phyloP scores from a whole-genome alignment of 2,113 vertebrate species.

The Trichechus manatus region DNA sequence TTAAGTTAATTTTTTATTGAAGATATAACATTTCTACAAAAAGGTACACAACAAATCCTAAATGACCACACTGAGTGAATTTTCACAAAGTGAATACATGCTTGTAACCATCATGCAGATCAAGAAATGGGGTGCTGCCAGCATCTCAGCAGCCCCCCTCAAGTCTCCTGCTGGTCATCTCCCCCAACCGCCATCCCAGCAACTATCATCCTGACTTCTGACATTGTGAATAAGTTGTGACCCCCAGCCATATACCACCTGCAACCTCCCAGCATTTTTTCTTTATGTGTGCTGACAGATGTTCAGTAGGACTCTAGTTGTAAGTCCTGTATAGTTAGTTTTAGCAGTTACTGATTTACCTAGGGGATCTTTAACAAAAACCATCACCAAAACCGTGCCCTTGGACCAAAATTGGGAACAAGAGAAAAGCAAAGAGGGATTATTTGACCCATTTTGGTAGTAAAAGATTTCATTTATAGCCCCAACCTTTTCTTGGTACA shows the following conservation, averaged over 20 bases:
- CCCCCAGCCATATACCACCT: not conserved
- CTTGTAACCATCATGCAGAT: not conserved
- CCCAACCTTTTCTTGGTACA: not conserved
- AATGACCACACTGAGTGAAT: not conserved
- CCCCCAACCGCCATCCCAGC: fast-evolving
- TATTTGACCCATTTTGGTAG: not conserved
- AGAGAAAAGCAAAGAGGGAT: not conserved
- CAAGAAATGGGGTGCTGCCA: not conserved
- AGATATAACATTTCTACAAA: not conserved
- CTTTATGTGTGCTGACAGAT: not conserved
- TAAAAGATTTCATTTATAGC: not conserved
- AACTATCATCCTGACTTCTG: not conserved
- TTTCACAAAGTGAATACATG: not conserved
- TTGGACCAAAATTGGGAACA: constrained; percentile 15
- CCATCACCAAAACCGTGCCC: not conserved
- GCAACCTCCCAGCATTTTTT: not conserved
- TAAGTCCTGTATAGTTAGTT: constrained; percentile 14
- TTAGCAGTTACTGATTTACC: constrained; percentile 34
- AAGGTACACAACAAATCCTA: not conserved
- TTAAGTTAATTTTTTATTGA: not conserved
- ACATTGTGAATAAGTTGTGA: not conserved
- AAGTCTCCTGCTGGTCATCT: fast-evolving
- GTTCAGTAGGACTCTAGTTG: not conserved
- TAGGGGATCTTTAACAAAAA: constrained; percentile 17
- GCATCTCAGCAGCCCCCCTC: not conserved